Base-by-base conservation (phyloP, 35 echinoderm and acorn worm genomes). In the Anneissia japonica region DNA sequence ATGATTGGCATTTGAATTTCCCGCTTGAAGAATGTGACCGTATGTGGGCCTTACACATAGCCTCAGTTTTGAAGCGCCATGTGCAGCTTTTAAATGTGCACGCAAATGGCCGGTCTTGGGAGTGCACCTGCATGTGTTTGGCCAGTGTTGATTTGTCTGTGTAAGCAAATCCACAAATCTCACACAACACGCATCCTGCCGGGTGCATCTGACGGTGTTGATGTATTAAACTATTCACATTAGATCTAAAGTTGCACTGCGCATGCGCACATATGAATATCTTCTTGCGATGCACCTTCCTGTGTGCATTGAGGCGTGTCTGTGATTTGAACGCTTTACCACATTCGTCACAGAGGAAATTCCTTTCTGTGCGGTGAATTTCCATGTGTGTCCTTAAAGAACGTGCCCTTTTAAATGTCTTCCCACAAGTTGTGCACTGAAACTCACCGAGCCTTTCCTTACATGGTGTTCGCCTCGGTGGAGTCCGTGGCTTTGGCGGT, bases 311-410 rank as follows among this genome's bases (percentile, higher is more conserved):
- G 34, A 97, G 87, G 4, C 85, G 46, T 76, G 84, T 83, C 38
- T 84, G 76, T n/a, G 87, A 89, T 79, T 88, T 86, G 73, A 97
- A 97, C 0, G 94, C 91, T 80, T 92, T 92, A 13, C 94, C 94
- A 74, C 94, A 97, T 74, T 93, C 94, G 35, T 97, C 94, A 40
- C 94, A 97, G 32, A 97, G 77, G 33, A 90, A 92, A 34, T 92
- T 92, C 34, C 86, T 89, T 35, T 89, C 91, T 5, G 87, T 93
- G 30, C 87, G 74, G 55, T 93, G 91, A 17, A 74, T 93, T 31
- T 93, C 91, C 39, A 82, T 84, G 74, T 94, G 92, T 39, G 38
- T 39, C 9, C 79, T 36, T 26, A 81, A 40, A 6, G 79, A 81
- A 16, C 79, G 32, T 11, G 79, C 79, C 32, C 79, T 36, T 21